Percentiles rank a stretch among this genome's conserved stretches.
These are phyloP conservation scores for Dolichopus griseipennis DNA, from an alignment of 2,888 invertebrate genomes.

Conservation along the genomic window DNA sequence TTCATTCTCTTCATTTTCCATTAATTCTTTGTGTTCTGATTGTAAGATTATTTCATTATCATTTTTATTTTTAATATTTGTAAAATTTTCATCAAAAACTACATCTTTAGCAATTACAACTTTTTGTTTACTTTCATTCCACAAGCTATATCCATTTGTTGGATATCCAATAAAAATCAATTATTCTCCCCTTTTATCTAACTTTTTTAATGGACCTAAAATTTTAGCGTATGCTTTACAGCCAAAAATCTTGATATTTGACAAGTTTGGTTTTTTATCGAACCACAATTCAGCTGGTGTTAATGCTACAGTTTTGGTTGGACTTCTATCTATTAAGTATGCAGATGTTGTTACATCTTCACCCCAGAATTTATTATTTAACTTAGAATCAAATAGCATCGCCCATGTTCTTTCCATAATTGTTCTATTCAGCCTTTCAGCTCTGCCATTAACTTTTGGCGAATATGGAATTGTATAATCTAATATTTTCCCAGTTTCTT, in stretches of 20 bases:
- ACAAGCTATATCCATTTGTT: not conserved
- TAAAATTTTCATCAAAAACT: too few relatives aligned
- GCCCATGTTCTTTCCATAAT: not conserved
- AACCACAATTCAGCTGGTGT: not conserved
- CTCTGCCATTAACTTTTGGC: not conserved
- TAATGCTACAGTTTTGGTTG: not conserved
- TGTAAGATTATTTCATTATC: too few relatives aligned
- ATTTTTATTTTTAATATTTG: too few relatives aligned
- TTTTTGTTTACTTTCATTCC: not conserved
- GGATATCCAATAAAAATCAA: not conserved
- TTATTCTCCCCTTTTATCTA: not conserved
- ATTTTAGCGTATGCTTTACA: not conserved
- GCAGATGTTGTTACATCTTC: not conserved
- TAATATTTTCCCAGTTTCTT: too few relatives aligned
- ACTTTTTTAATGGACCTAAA: not conserved
- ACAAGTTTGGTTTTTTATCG: not conserved
- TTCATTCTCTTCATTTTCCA: too few relatives aligned
- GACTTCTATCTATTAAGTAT: not conserved
- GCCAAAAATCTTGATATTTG: not conserved
- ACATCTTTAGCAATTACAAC: too few relatives aligned
- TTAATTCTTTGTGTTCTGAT: too few relatives aligned
- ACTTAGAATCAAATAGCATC: not conserved
- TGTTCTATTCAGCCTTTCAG: not conserved
- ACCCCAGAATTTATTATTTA: not conserved
- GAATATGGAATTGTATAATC: constrained; percentile 1